These are phyloP conservation scores for Spialia ferax DNA, from an alignment of 2,888 invertebrate species.

Conservation along the genomic window DNA sequence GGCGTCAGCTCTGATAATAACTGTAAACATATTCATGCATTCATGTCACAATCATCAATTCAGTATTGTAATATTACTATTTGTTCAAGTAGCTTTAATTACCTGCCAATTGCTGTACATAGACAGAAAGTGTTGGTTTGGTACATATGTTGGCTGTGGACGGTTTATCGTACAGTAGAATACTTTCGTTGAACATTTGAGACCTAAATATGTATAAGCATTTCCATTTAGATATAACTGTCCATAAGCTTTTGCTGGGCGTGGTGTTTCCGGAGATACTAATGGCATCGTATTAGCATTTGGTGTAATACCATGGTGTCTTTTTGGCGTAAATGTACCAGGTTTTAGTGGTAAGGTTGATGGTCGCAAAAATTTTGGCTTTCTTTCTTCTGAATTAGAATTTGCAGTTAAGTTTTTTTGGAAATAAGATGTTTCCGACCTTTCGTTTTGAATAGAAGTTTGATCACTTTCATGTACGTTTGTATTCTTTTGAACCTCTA, in stretches of 20 bases:
- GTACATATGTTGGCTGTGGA: constrained; percentile 98
- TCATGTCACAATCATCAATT: constrained; percentile 52
- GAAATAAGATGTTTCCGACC: constrained; percentile 82
- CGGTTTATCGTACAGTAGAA: constrained; percentile 97
- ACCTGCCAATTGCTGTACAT: constrained; percentile 99
- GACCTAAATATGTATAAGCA: constrained; percentile 95
- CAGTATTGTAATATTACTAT: constrained; percentile 40
- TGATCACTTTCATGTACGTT: constrained; percentile 63
- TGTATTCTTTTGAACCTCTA: constrained; percentile 74
- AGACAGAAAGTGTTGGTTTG: constrained; percentile 95
- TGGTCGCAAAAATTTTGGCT: constrained; percentile 92
- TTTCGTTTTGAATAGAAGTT: constrained; percentile 63
- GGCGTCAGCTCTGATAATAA: constrained; percentile 90
- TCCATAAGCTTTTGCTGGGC: constrained; percentile 95
- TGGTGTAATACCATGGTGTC: constrained; percentile 93
- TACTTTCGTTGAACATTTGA: constrained; percentile 96
- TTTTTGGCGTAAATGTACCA: constrained; percentile 93
- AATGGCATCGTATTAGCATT: constrained; percentile 93
- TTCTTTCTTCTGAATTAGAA: constrained; percentile 70
- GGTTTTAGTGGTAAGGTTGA: constrained; percentile 94
- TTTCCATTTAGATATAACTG: constrained; percentile 96
- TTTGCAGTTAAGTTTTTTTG: constrained; percentile 72
- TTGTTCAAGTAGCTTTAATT: constrained; percentile 51
- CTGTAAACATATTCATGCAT: constrained; percentile 75
- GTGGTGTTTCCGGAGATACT: constrained; percentile 96